These are phyloP conservation scores for Tolmerus cingulatus DNA, from an alignment of 2,888 invertebrate genomes.

Conservation along the genomic window DNA sequence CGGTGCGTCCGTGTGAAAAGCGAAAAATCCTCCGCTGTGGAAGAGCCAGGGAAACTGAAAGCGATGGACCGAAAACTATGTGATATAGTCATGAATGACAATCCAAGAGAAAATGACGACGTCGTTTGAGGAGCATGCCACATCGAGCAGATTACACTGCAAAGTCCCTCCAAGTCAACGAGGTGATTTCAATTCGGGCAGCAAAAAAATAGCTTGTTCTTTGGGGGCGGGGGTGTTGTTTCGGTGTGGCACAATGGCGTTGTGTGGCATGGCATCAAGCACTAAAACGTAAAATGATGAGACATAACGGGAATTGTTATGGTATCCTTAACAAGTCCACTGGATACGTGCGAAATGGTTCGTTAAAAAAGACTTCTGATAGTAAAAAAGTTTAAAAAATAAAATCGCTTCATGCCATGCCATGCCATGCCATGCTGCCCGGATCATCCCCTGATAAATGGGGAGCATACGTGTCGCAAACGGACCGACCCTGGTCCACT, in stretches of 20 bases:
- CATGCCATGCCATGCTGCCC: not conserved
- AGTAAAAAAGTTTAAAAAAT: not conserved
- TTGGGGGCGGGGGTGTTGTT: not conserved
- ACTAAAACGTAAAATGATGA: constrained; percentile 43
- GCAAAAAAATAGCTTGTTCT: constrained; percentile 25
- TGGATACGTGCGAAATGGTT: constrained; percentile 47
- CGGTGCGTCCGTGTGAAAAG: not conserved
- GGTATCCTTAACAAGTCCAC: constrained; percentile 47
- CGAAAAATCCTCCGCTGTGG: not conserved
- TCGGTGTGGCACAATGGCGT: not conserved
- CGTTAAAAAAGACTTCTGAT: constrained; percentile 41
- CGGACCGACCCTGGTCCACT: not conserved
- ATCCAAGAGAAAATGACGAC: constrained; percentile 45
- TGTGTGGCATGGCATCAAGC: not conserved
- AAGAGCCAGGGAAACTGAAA: constrained; percentile 41
- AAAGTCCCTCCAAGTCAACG: constrained; percentile 39
- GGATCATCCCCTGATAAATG: not conserved
- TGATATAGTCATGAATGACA: constrained; percentile 46
- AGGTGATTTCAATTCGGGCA: constrained; percentile 45
- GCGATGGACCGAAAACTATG: constrained; percentile 48
- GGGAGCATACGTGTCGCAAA: not conserved
- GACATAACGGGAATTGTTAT: constrained; percentile 47
- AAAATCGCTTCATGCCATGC: not conserved
- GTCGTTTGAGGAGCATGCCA: constrained; percentile 45
- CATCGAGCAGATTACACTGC: constrained; percentile 45